Evolutionary conservation across 2,797 vertebrate genomes (phyloP).

Genomic region (Neosilurus hyrtlii): DNA sequence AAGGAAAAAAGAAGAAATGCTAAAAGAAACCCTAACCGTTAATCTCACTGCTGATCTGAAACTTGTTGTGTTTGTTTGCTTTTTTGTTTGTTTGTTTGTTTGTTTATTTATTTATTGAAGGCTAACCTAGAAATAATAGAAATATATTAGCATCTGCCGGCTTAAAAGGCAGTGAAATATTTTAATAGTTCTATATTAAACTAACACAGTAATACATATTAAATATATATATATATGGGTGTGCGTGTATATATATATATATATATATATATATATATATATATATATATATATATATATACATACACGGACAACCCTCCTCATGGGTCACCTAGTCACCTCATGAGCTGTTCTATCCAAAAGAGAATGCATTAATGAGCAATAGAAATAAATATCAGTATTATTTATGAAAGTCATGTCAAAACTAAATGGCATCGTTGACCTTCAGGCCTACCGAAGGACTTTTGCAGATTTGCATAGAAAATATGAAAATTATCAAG

Average conservation of each 20-base stretch:
- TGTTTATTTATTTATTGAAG: background rate
- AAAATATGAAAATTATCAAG: background rate
- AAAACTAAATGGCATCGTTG: background rate
- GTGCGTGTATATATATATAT: too few relatives aligned
- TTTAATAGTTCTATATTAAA: background rate
- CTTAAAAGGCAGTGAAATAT: too few relatives aligned
- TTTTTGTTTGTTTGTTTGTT: background rate
- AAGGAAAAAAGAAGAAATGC: background rate
- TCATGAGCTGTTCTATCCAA: background rate
- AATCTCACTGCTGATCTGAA: background rate
- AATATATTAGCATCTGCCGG: background rate
- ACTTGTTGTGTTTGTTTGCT: background rate
- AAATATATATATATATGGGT: too few relatives aligned
- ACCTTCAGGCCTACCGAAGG: background rate
- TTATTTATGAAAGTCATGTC: background rate
- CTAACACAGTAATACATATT: background rate
- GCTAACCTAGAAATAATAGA: background rate
- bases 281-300: too few relatives aligned
- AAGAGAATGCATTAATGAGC: background rate
- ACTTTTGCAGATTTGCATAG: background rate
- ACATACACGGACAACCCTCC: too few relatives aligned
- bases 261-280: too few relatives aligned
- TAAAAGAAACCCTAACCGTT: too few relatives aligned
- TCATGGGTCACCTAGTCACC: too few relatives aligned
- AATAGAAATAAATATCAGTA: background rate